These are phyloP conservation scores for Latrodectus geometricus DNA, from an alignment of 1,140 invertebrate genomes.

Conservation along the genomic window DNA sequence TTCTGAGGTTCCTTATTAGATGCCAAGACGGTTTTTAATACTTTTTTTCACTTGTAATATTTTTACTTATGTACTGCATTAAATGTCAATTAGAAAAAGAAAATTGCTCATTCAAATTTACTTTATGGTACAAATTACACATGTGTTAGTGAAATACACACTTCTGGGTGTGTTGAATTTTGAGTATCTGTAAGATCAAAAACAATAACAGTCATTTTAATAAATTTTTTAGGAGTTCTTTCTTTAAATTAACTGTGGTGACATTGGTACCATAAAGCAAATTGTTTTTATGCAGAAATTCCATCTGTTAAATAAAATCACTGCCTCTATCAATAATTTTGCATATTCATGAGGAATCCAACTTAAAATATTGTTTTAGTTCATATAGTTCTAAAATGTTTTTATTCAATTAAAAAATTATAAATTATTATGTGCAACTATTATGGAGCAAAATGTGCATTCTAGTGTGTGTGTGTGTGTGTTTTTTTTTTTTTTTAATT, in stretches of 20 bases:
- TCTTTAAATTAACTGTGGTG: neutral
- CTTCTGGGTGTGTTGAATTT: neutral
- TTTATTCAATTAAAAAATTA: too few species aligned
- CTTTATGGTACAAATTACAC: neutral
- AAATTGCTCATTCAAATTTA: neutral
- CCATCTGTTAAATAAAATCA: neutral
- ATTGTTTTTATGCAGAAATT: neutral
- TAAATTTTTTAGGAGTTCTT: neutral
- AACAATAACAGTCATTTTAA: neutral
- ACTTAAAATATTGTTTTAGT: too few species aligned
- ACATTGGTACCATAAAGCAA: neutral
- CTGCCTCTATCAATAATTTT: neutral
- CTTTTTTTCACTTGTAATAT: neutral
- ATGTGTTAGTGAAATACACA: neutral
- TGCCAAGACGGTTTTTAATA: constrained; percentile 39
- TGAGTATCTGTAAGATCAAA: neutral
- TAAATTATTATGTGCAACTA: too few species aligned
- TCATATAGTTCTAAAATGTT: too few species aligned
- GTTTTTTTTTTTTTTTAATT: too few species aligned
- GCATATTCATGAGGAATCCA: too few species aligned
- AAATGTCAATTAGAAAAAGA: neutral
- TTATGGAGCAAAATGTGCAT: too few species aligned
- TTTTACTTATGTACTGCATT: neutral
- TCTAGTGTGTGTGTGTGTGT: too few species aligned
- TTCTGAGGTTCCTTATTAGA: constrained; percentile 61